Evolutionary conservation across 2,888 invertebrate genomes (phyloP).

Genomic region (Himalopsyche anomala): DNA sequence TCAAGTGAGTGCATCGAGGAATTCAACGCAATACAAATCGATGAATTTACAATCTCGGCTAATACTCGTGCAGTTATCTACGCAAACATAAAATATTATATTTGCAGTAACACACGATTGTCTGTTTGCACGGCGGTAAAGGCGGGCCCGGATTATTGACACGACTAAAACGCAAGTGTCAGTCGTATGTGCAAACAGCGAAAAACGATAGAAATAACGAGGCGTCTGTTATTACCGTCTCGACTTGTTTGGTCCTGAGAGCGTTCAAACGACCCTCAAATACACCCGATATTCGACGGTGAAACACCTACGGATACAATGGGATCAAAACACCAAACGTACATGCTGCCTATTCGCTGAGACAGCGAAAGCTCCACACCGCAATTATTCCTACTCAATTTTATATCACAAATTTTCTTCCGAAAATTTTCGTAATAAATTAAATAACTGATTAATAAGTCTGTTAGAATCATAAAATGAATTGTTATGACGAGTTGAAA

Average conservation of each 20-base stretch:
- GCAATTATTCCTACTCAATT: too few species aligned
- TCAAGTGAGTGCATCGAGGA: too few species aligned
- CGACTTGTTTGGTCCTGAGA: not conserved
- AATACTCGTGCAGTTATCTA: not conserved
- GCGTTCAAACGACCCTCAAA: slow-evolving; percentile 11
- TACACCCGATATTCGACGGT: not conserved
- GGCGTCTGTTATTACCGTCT: slow-evolving; percentile 49
- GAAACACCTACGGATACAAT: not conserved
- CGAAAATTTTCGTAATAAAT: too few species aligned
- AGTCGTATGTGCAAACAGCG: slow-evolving; percentile 50
- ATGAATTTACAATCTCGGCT: not conserved
- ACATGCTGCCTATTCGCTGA: too few species aligned
- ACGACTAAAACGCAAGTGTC: slow-evolving; percentile 17
- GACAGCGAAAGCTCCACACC: too few species aligned
- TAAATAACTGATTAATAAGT: too few species aligned
- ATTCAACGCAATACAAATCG: not conserved
- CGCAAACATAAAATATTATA: not conserved
- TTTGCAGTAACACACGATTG: too few species aligned
- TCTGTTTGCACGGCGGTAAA: not conserved
- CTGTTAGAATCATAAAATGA: too few species aligned
- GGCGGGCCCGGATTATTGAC: not conserved
- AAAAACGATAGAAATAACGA: slow-evolving; percentile 55
- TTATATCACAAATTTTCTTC: too few species aligned
- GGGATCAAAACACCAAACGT: not conserved
- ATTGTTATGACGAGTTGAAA: too few species aligned